Conservation (phyloP, 64 coral and sea anemone genomes). For the Hydrozoanthus tunicans region DNA sequence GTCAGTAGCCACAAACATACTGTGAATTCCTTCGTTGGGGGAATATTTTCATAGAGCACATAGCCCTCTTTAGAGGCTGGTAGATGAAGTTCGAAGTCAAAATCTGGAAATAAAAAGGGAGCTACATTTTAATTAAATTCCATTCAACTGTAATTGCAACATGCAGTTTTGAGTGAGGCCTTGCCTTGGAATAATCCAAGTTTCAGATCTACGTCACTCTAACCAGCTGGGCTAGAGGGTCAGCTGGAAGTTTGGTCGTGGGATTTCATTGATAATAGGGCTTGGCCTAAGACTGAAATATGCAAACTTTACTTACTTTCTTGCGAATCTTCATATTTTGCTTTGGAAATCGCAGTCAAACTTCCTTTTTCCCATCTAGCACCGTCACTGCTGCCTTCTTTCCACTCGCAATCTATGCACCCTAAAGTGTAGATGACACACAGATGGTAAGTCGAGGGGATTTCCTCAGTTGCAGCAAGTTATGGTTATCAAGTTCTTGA, state of each 20-base stretch:
- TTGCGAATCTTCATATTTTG: background rate
- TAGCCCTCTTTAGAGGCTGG: background rate
- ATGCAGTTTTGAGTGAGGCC: no score
- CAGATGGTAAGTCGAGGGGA: background rate
- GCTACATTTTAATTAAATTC: background rate
- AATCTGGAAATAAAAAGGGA: background rate
- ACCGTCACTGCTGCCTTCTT: background rate
- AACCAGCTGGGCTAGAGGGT: no score
- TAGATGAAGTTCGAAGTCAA: constrained; percentile 17
- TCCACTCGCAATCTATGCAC: constrained; percentile 13
- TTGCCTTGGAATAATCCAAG: no score
- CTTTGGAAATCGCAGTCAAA: background rate
- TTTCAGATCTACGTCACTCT: no score
- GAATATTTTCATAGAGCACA: background rate
- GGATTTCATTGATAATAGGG: background rate
- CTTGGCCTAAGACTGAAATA: background rate
- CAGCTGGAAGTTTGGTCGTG: no score
- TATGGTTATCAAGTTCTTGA: no score
- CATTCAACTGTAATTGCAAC: background rate
- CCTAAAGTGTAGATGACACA: background rate
- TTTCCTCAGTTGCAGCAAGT: no score
- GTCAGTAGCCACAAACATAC: constrained; percentile 26
- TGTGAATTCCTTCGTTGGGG: background rate
- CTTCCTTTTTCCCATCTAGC: background rate
- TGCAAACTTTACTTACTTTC: background rate